Evolutionary conservation across 2,888 invertebrate genomes (phyloP).

Genomic region (Ametastegia equiseti): DNA sequence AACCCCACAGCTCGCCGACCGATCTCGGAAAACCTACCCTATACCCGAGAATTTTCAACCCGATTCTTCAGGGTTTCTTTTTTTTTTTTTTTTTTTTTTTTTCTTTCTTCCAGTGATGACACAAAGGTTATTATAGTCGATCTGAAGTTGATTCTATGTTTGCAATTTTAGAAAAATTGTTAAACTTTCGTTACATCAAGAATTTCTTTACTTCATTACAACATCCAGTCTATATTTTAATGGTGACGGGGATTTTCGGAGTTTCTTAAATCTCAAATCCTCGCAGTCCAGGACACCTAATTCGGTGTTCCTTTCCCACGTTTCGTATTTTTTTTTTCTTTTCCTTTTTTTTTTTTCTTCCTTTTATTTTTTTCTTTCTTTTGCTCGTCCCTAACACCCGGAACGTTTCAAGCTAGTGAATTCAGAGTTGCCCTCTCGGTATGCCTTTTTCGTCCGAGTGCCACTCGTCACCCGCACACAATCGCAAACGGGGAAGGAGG

Average conservation of each 20-base stretch:
- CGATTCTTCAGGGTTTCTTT: background rate
- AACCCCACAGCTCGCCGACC: slow-evolving; percentile 18
- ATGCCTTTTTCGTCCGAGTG: slow-evolving; percentile 18
- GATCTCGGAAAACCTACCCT: slow-evolving; percentile 7
- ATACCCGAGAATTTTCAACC: slow-evolving; percentile 17
- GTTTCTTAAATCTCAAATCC: background rate
- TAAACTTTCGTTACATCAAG: background rate
- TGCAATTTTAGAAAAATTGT: background rate
- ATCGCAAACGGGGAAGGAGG: background rate
- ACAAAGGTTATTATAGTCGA: background rate
- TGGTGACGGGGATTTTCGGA: background rate
- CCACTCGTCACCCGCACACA: slow-evolving; percentile 34
- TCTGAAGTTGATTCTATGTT: background rate
- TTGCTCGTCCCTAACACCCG: background rate
- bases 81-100: too few relatives aligned
- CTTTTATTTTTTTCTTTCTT: background rate
- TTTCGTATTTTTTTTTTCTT: slow-evolving; percentile 6
- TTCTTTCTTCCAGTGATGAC: background rate
- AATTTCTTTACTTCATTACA: background rate
- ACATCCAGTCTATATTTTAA: background rate
- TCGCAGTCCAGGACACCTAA: slow-evolving; percentile 9
- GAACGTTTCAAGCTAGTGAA: slow-evolving; percentile 17
- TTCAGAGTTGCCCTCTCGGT: slow-evolving; percentile 16
- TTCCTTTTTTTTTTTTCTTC: background rate
- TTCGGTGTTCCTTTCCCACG: slow-evolving; percentile 15